Evolutionary conservation across 2,888 invertebrate genomes (phyloP).

Genomic region (Epinotia demarniana): DNA sequence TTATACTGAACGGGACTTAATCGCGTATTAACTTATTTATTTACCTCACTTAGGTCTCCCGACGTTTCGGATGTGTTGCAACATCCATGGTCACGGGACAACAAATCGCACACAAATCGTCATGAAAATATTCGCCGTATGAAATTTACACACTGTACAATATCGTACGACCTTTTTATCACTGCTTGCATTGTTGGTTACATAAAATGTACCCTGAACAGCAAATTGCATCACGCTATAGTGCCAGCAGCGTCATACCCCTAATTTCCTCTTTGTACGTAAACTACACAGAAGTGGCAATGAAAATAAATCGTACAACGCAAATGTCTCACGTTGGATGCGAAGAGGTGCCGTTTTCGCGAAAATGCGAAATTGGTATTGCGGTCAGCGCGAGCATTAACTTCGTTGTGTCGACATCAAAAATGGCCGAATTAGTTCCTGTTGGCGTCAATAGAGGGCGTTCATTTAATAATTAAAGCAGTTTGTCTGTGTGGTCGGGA

Average conservation of each 20-base stretch:
- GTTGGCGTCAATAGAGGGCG: conserved; percentile 12
- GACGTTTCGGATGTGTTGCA: no score
- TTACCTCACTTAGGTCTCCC: no score
- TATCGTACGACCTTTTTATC: no score
- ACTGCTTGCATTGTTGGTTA: no score
- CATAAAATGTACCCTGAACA: no score
- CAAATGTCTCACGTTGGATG: conserved; percentile 28
- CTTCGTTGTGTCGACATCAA: conserved; percentile 37
- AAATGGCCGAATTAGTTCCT: conserved; percentile 28
- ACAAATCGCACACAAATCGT: no score
- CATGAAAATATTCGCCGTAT: no score
- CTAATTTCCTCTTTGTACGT: neutral
- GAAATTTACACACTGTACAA: no score
- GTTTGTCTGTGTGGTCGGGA: neutral
- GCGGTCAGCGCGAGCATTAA: conserved; percentile 45
- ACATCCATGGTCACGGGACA: no score
- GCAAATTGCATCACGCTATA: no score
- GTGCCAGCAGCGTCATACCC: neutral
- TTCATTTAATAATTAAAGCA: conserved; percentile 12
- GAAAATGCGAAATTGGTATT: conserved; percentile 56
- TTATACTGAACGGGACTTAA: no score
- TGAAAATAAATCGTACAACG: conserved; percentile 17
- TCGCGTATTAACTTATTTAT: no score
- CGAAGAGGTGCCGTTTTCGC: conserved; percentile 50
- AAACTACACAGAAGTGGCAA: neutral